Percentiles rank a stretch among this genome's conserved stretches.
phyloP scores from a whole-genome alignment of 1,140 invertebrate species.

The Tetramorium simillimum region DNA sequence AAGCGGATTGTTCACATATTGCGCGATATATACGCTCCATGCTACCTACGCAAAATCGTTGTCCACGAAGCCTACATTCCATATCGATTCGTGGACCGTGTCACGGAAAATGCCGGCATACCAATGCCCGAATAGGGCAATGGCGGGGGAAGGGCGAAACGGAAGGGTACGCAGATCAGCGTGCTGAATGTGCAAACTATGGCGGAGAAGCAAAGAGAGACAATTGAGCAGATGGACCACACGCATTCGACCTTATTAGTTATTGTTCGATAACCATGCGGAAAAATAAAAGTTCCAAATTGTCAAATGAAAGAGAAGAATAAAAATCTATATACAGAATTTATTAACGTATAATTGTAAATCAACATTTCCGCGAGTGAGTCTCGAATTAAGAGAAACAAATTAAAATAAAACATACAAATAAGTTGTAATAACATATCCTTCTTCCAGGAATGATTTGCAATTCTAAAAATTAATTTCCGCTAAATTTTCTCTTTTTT shows the following conservation, averaged over 20 bases:
- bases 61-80: constrained; percentile 38
- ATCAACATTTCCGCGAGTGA: not conserved
- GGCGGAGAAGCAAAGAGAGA: constrained; percentile 54
- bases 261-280: not conserved
- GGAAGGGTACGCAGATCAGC: constrained; percentile 20
- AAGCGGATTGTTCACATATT: constrained; percentile 30
- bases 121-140: constrained; percentile 44
- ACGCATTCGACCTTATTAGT: not conserved
- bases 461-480: not conserved
- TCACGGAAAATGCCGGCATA: constrained; percentile 61
- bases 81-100: constrained; percentile 65
- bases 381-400: not conserved
- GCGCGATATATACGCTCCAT: not conserved
- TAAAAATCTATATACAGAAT: not conserved
- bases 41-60: constrained; percentile 49
- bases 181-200: constrained; percentile 45
- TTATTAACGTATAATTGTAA: not conserved
- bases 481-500: not conserved
- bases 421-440: not conserved
- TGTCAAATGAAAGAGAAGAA: not conserved
- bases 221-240: constrained; percentile 1
- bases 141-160: constrained; percentile 4
- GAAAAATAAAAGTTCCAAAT: not conserved
- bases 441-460: not conserved
- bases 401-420: not conserved